Evolutionary conservation across 1,140 invertebrate species (phyloP), one percentile per base, ranked within the genome.

Genomic region (Vanessa atalanta): DNA sequence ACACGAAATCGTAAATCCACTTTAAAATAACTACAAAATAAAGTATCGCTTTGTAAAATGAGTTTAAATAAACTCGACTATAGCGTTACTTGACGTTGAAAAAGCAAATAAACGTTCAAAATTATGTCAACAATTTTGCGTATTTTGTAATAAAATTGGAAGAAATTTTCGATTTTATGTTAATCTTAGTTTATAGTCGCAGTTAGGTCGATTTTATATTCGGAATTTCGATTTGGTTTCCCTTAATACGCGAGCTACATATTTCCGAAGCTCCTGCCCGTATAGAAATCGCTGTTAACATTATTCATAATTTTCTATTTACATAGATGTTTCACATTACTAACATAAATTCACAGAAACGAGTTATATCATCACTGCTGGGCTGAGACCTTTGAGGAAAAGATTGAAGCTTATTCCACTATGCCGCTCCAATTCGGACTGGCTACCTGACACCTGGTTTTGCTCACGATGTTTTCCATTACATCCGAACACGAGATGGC

Each of bases 161-260:
- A 57, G 53, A 37, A 60, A 60, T n/a, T 61, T 61, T 61, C 31
- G 43, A 61, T 61, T 61, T 60, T 61, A 61, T 37, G 26, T 5
- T 61, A 20, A 61, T 37, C 12, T 9, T 37, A 31, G 13, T 15
- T 31, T 37, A 37, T 37, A 0, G 23, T 13, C 13, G 13, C 13
- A 50, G 8, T 9, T n/a, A 20, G 12, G 16, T 26, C 5, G 53
- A 57, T 57, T 57, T 57, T 23, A 57, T 57, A n/a, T n/a, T n/a
- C n/a, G 37, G 26, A 53, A 53, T 53, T 16, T n/a, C 3, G 50
- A 53, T 53, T n/a, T n/a, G 6, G 50, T 15, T 53, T 53, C 50
- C 2, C 2, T 53, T 53, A n/a, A 53, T 53, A n/a, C 15, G 15
- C 50, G 7, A 53, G 50, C 13, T 15, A n/a, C n/a, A n/a, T n/a